Base-by-base conservation (phyloP, 2,113 vertebrate species). In the Hyperopisus bebe region DNA sequence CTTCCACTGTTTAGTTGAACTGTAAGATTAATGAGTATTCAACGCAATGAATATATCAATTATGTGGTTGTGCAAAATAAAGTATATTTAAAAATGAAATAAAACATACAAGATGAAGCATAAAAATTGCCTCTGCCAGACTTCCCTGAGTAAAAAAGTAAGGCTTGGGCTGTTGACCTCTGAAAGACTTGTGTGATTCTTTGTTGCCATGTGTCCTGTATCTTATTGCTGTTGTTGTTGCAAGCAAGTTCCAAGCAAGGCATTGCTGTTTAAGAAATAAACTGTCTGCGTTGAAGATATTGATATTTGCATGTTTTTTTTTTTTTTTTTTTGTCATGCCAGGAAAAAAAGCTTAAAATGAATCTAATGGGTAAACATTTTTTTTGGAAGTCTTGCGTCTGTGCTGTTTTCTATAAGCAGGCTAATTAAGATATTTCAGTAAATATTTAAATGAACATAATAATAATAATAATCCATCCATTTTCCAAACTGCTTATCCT, bases 271-370 rank as follows among this genome's bases (percentile, higher is more conserved):
- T 92, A 88, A 87, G 90, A 91, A 92, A 91, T 93, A 93, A 93
- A 96, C 95, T 94, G 93, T 94, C 86, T 85, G 89, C 92, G 89
- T 93, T 90, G 21, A 90, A 89, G 91, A 92, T 91, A 90, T 39
- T 90, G 24, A 90, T 89, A 27, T 70, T 17, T 92, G 90, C 90
- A 91, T 92, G 90, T 90, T 91, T 89, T 82, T 92, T 88, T 82
- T 92, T 92, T 92, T 92, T 90, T 82, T 92, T 89, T 82, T 92
- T 92, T 90, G 53, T 9, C 53, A 27, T n/a, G 19, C 0, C 44
- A 82, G 13, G 31, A 39, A n/a, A 88, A 50, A 88, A 51, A 51
- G n/a, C 0, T 82, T 51, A 4, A 82, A 24, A 84, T 55, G 21
- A 42, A 58, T 11, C 42, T 44, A n/a, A 77, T 77, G 2, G 24